Percentiles rank a stretch among this genome's conserved stretches.
Conservation (phyloP, 2,113 vertebrate species). For the Pelmatolapia mariae region DNA sequence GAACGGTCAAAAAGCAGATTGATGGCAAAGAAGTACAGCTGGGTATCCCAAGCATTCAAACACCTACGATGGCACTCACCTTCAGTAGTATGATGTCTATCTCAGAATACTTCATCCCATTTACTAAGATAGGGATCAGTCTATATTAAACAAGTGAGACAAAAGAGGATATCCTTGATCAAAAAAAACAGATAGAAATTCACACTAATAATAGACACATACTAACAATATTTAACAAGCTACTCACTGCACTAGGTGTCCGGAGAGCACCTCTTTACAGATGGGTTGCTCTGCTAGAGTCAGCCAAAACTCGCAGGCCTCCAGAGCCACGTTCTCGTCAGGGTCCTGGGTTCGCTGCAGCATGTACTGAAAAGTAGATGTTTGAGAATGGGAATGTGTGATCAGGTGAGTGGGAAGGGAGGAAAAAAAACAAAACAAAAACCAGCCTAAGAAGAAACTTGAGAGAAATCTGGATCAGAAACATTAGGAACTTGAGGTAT, state of each 20-base stretch:
- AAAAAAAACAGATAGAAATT: neutral
- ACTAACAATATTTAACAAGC: neutral
- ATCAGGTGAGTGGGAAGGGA: neutral
- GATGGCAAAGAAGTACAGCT: neutral
- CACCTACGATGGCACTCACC: constrained; percentile 57
- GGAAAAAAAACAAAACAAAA: neutral
- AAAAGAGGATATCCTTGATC: neutral
- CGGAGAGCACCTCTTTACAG: constrained; percentile 90
- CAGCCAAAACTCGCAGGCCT: constrained; percentile 96
- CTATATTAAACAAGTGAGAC: constrained; percentile 41
- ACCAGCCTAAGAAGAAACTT: neutral
- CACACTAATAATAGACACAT: neutral
- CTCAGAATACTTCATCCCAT: constrained; percentile 95
- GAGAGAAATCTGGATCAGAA: constrained; percentile 37
- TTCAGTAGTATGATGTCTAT: constrained; percentile 95
- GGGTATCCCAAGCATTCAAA: neutral
- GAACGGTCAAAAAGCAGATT: neutral
- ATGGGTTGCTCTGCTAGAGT: constrained; percentile 93
- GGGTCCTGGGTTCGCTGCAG: constrained; percentile 92
- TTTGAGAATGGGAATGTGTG: neutral
- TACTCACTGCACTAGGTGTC: constrained; percentile 88
- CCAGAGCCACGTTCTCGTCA: constrained; percentile 90
- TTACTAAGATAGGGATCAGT: constrained; percentile 87
- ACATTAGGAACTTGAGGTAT: constrained; percentile 45
- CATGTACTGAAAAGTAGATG: constrained; percentile 80